phyloP scores from a whole-genome alignment of 1,140 invertebrate genomes.

The Brachionus rotundiformis region DNA sequence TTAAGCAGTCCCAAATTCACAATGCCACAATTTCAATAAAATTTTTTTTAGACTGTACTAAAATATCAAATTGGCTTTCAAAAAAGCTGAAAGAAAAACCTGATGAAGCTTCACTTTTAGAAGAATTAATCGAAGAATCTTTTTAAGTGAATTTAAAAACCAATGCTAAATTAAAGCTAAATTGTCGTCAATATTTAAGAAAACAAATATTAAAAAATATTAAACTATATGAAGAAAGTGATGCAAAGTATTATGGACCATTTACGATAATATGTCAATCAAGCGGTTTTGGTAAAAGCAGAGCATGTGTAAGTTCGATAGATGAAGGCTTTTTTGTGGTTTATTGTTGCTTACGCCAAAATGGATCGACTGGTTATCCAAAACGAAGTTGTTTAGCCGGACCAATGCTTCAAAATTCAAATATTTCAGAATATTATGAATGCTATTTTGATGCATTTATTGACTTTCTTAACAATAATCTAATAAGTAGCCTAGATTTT shows the following conservation, averaged over 20 bases:
- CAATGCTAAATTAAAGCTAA: no score
- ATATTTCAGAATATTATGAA: neutral
- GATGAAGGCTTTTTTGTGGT: slow-evolving; percentile 21
- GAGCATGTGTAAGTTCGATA: neutral
- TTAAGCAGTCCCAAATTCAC: no score
- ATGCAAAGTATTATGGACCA: neutral
- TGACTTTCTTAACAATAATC: neutral
- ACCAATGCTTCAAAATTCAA: neutral
- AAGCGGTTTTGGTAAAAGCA: slow-evolving; percentile 14
- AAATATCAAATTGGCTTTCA: no score
- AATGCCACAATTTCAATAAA: no score
- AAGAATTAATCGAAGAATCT: no score
- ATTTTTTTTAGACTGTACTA: no score
- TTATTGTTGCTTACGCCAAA: neutral
- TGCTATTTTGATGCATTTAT: slow-evolving; percentile 12
- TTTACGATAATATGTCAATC: neutral
- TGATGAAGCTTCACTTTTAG: no score
- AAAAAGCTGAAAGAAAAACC: no score
- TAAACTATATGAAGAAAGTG: no score
- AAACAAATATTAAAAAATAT: no score
- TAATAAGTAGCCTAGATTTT: neutral
- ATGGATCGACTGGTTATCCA: neutral
- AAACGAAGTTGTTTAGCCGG: neutral
- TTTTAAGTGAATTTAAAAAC: no score
- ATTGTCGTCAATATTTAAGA: no score